phyloP scores from a whole-genome alignment of 2,113 vertebrate species.

The Paedocypris sp. region DNA sequence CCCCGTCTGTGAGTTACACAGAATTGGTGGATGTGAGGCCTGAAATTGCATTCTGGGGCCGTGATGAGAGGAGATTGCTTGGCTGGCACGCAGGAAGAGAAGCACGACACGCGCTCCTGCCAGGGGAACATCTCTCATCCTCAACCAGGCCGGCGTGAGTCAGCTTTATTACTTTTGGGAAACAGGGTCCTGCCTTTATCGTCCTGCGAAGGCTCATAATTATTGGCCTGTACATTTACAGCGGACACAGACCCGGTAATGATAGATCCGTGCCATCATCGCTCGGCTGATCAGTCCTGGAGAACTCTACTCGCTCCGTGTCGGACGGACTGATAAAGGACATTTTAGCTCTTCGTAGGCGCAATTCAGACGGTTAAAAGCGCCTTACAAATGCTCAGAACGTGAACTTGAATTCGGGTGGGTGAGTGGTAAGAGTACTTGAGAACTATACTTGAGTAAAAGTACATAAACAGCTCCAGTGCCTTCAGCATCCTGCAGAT shows the following conservation, averaged over 20 bases:
- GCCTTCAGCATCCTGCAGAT: no score
- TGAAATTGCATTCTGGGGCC: conserved; percentile 11
- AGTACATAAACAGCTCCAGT: no score
- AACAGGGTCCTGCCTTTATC: conserved; percentile 31
- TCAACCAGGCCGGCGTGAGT: conserved; percentile 22
- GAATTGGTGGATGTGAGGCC: conserved; percentile 9
- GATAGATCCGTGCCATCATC: conserved; percentile 33
- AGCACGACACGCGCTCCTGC: conserved; percentile 17
- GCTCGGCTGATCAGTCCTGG: conserved; percentile 16
- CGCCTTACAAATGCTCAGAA: no score
- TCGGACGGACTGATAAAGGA: no score
- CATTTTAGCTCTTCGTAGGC: conserved; percentile 17
- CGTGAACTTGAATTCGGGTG: no score
- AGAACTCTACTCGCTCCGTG: conserved; percentile 14
- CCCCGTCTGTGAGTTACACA: neutral
- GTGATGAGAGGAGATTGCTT: conserved; percentile 23
- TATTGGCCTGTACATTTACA: conserved; percentile 31
- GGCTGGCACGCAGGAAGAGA: conserved; percentile 16
- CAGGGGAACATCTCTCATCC: conserved; percentile 31
- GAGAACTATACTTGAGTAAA: no score
- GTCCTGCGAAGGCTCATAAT: conserved; percentile 36
- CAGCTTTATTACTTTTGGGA: conserved; percentile 38
- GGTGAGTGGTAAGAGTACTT: no score
- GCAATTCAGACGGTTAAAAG: no score
- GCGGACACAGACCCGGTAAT: conserved; percentile 17